Base-by-base conservation (phyloP, 2,797 vertebrate genomes). In the Arvicola amphibius region DNA sequence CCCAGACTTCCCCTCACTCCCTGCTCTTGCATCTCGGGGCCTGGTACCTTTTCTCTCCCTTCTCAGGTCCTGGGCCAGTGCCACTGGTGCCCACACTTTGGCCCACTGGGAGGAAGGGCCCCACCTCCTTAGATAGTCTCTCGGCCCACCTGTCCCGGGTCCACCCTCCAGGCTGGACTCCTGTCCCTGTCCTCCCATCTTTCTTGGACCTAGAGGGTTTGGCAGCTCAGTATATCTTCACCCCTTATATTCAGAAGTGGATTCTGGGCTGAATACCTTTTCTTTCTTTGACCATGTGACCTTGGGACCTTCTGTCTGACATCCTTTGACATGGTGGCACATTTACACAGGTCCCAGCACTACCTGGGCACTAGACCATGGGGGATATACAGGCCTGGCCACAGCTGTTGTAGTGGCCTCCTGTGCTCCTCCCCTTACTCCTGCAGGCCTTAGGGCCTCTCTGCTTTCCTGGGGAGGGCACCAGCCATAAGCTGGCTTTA, bases 401-500 rank as follows among this genome's bases (percentile, higher is more conserved):
- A 6, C 12, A 0, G 23, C 34, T 13, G 17, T 59, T 40, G 32
- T 3, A 25, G 37, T 1, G 27, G 25, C 34, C 0, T 7, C 43
- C 25, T 2, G 10, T 6, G 61, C 59, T 21, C 37, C 23, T n/a
- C 37, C 1, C 1, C 56, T 81, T 59, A 29, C 3, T 25, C 7
- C 48, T 32, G 6, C 0, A 29, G 51, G 32, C 32, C 88, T 2
- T 6, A 3, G 9, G 16, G 59, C 43, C 32, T 90, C 46, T 43
- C 2, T 34, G 12, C 40, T 53, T 27, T 46, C 32, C 69, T n/a
- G 76, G 73, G 56, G 29, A 1, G 0, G 37, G 9, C 9, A 2
- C 29, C 9, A 2, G 10, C n/a, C 0, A 1, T 25, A 0, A 0
- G 93, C 21, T 5, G 87, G 2, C 37, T 5, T 27, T 67, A 16